Conservation (phyloP, 2,888 invertebrate genomes). For the Ellobium chinense region DNA sequence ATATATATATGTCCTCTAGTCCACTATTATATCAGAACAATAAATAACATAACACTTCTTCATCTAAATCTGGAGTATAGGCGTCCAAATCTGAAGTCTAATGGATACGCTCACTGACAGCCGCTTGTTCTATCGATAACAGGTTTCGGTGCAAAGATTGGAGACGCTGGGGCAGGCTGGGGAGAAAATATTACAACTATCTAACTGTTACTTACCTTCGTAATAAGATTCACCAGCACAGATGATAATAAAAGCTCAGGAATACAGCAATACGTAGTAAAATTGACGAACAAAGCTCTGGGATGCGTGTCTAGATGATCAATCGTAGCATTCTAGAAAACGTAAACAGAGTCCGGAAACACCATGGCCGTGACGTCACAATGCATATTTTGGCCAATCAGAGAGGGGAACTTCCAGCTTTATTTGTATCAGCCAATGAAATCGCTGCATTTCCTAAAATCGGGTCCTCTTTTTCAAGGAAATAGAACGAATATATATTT, state of each 20-base stretch:
- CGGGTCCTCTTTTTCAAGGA: not conserved
- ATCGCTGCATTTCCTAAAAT: not conserved
- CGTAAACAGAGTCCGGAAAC: too few species aligned
- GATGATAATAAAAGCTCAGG: not conserved
- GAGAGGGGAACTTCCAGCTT: not conserved
- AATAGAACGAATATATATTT: not conserved
- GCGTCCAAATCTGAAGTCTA: not conserved
- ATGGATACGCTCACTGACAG: too few species aligned
- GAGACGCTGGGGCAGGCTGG: too few species aligned
- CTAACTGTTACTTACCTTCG: too few species aligned
- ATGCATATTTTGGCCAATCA: not conserved
- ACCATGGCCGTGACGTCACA: too few species aligned
- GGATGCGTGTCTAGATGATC: not conserved
- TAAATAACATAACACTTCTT: too few species aligned
- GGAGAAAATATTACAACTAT: too few species aligned
- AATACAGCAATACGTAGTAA: not conserved
- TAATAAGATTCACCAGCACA: too few species aligned
- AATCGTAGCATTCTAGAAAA: too few species aligned
- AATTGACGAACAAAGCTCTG: not conserved
- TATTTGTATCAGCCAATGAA: not conserved
- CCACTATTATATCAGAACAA: too few species aligned
- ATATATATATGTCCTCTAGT: not conserved
- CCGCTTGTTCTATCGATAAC: too few species aligned
- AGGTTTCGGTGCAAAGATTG: too few species aligned
- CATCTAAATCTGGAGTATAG: not conserved